Conservation (phyloP, 2,113 vertebrate genomes). For the Scomber scombrus region DNA sequence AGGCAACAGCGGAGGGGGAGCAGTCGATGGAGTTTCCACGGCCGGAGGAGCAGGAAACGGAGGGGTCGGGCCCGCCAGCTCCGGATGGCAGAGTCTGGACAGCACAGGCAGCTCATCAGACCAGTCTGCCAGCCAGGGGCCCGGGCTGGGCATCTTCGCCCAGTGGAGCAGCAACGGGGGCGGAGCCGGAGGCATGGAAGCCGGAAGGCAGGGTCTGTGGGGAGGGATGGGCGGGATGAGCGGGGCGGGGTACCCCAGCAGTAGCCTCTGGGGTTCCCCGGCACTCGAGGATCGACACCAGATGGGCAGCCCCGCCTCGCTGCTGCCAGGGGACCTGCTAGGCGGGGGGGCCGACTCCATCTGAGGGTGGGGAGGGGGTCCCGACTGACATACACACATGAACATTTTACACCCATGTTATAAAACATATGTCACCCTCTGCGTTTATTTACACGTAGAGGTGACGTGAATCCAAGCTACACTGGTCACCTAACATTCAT, state of each 20-base stretch:
- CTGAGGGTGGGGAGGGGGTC: conserved; percentile 78
- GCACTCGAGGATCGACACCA: conserved; percentile 95
- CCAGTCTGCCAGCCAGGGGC: conserved; percentile 86
- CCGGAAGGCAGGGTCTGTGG: conserved; percentile 91
- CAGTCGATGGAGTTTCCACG: conserved; percentile 62
- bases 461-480: conserved; percentile 67
- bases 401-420: conserved; percentile 49
- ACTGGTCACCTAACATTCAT: conserved; percentile 65
- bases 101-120: conserved; percentile 94
- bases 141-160: conserved; percentile 92
- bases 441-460: conserved; percentile 63
- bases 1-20: conserved; percentile 50
- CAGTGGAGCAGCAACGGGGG: conserved; percentile 94
- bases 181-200: conserved; percentile 87
- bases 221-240: conserved; percentile 87
- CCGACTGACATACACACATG: conserved; percentile 39
- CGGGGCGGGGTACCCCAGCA: conserved; percentile 90
- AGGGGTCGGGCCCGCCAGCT: conserved; percentile 71
- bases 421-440: conserved; percentile 53
- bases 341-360: conserved; percentile 97
- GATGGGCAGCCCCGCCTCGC: conserved; percentile 98
- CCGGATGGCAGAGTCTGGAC: conserved; percentile 96
- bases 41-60: conserved; percentile 58
- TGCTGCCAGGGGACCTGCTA: conserved; percentile 98
- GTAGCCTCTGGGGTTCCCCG: conserved; percentile 95